Conservation (phyloP, 1,140 invertebrate genomes). For the Planococcus citri region DNA sequence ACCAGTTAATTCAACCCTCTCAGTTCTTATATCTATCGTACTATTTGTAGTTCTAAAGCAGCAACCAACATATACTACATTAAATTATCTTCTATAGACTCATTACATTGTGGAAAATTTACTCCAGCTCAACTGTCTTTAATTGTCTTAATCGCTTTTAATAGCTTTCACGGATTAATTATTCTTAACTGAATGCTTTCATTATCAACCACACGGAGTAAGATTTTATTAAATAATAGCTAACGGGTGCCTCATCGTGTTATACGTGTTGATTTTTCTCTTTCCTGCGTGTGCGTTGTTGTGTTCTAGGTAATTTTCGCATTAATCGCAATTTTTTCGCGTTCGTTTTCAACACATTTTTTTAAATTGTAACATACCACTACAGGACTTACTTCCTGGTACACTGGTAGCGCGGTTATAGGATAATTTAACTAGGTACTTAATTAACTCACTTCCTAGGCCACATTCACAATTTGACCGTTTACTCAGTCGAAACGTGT, state of each 20-base stretch:
- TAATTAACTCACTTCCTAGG: too few relatives aligned
- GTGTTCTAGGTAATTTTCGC: background rate
- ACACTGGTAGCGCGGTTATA: too few relatives aligned
- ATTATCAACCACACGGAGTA: background rate
- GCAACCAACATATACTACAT: too few relatives aligned
- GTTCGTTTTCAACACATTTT: background rate
- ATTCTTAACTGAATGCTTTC: slow-evolving; percentile 3
- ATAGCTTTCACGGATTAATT: slow-evolving; percentile 7
- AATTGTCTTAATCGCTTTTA: slow-evolving; percentile 1
- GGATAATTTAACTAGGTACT: too few relatives aligned
- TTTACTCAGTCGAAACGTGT: too few relatives aligned
- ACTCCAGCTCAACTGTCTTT: background rate
- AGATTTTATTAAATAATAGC: background rate
- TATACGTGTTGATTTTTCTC: background rate
- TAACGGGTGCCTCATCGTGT: background rate
- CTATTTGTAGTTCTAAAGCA: too few relatives aligned
- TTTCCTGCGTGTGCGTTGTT: background rate
- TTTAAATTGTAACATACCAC: too few relatives aligned
- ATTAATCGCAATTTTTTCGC: background rate
- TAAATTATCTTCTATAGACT: background rate
- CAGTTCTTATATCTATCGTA: too few relatives aligned
- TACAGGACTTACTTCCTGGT: too few relatives aligned
- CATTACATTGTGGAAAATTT: slow-evolving; percentile 4
- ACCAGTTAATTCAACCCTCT: too few relatives aligned
- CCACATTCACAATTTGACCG: too few relatives aligned